These are phyloP conservation scores for Formicarius rufipectus DNA, from an alignment of 2,113 vertebrate species.

Conservation along the genomic window DNA sequence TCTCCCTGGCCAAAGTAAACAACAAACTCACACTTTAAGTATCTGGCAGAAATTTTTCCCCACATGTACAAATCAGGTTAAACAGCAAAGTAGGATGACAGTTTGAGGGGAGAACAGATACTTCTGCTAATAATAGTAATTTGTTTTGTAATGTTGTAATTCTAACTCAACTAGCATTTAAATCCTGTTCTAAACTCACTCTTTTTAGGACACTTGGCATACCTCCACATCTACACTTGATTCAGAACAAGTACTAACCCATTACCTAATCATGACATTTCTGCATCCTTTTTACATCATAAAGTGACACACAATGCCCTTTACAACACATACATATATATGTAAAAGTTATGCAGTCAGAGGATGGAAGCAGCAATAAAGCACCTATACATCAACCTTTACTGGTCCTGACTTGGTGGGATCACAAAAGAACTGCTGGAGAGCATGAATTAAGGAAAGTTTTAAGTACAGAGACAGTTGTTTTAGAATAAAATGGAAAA, in stretches of 20 bases:
- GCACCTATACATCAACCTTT: neutral
- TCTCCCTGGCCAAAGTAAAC: neutral
- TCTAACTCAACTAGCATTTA: conserved; percentile 18
- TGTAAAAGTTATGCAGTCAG: neutral
- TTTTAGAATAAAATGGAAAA: neutral
- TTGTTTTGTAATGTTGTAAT: conserved; percentile 38
- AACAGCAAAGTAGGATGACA: neutral
- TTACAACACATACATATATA: neutral
- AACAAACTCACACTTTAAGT: neutral
- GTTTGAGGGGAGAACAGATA: neutral
- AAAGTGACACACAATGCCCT: neutral
- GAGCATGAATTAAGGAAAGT: neutral
- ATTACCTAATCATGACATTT: neutral
- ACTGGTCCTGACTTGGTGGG: neutral
- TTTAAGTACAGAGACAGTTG: neutral
- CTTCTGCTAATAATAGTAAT: conserved; percentile 46
- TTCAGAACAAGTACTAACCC: neutral
- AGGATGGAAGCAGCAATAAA: neutral
- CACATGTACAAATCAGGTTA: neutral
- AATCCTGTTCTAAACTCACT: conserved; percentile 24
- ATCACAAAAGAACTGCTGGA: neutral
- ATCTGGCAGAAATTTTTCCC: neutral
- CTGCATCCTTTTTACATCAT: neutral
- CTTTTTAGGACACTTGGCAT: neutral
- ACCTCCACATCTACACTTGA: neutral